phyloP scores from a whole-genome alignment of 2,888 invertebrate species.

The Pseudoips prasinana region DNA sequence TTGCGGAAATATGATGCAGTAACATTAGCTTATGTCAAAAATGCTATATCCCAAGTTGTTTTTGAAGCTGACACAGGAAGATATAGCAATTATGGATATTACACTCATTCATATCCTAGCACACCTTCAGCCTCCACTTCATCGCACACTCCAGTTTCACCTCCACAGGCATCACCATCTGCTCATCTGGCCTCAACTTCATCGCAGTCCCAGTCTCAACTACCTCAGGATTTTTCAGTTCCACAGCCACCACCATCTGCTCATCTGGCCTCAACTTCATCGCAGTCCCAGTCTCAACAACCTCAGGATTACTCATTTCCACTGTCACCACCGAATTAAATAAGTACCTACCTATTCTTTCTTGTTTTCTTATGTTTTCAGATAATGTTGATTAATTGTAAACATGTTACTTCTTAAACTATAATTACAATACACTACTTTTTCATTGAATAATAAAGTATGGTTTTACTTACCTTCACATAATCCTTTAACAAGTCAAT shows the following conservation, averaged over 20 bases:
- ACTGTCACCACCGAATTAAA: conserved; percentile 23
- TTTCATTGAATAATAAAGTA: conserved; percentile 17
- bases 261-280: too few relatives aligned
- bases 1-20: too few relatives aligned
- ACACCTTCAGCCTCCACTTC: conserved; percentile 15
- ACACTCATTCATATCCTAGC: conserved; percentile 20
- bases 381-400: conserved; percentile 14
- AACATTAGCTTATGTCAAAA: too few relatives aligned
- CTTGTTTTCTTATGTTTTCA: conserved; percentile 7
- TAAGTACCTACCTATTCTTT: conserved; percentile 11
- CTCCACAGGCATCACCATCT: conserved; percentile 12
- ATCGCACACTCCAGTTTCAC: conserved; percentile 5
- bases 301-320: conserved; percentile 13
- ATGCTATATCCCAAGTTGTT: too few relatives aligned
- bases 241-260: too few relatives aligned
- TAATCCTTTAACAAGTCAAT: too few relatives aligned
- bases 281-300: too few relatives aligned
- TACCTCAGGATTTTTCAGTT: too few relatives aligned
- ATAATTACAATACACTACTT: too few relatives aligned
- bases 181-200: conserved; percentile 18
- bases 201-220: too few relatives aligned
- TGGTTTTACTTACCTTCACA: too few relatives aligned
- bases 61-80: too few relatives aligned
- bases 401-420: conserved; percentile 10
- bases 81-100: conserved; percentile 28